Conservation (phyloP, 30 jellyfish, hydroid and myxozoan genomes). For the Aurelia aurita complex sp. Pacific region DNA sequence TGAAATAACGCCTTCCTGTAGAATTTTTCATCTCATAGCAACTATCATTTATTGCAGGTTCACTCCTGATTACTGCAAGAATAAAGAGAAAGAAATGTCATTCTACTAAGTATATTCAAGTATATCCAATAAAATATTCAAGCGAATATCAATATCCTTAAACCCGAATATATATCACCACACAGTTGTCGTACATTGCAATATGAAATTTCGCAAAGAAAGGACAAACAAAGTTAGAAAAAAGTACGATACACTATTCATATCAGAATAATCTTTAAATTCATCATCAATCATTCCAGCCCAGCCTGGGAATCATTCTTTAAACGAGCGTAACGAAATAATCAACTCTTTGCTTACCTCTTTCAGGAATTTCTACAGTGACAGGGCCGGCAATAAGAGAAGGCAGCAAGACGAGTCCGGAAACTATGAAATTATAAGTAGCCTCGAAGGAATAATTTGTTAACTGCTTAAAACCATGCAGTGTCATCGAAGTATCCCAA, state of each 20-base stretch:
- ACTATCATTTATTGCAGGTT: slow-evolving; percentile 36
- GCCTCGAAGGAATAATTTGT: slow-evolving; percentile 30
- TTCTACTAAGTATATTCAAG: too few species aligned
- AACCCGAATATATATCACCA: too few species aligned
- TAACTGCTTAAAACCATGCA: slow-evolving; percentile 29
- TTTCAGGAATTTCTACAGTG: slow-evolving; percentile 22
- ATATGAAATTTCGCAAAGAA: too few species aligned
- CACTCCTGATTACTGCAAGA: slow-evolving; percentile 13
- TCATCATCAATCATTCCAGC: too few species aligned
- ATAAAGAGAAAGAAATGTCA: not conserved
- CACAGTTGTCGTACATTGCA: too few species aligned
- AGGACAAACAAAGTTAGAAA: too few species aligned
- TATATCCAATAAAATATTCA: too few species aligned
- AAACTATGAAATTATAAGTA: slow-evolving; percentile 30
- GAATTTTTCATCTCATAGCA: not conserved
- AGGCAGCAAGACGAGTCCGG: slow-evolving; percentile 26
- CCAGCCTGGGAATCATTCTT: too few species aligned
- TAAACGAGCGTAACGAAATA: too few species aligned
- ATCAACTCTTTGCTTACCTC: slow-evolving; percentile 1
- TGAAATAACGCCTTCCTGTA: slow-evolving; percentile 1
- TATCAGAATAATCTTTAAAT: too few species aligned
- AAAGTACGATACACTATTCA: too few species aligned
- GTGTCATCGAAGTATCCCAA: slow-evolving; percentile 17
- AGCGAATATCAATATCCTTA: too few species aligned
- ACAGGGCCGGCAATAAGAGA: slow-evolving; percentile 46